Evolutionary conservation across 2,797 vertebrate genomes (phyloP).

Genomic region (Botia kubotai): DNA sequence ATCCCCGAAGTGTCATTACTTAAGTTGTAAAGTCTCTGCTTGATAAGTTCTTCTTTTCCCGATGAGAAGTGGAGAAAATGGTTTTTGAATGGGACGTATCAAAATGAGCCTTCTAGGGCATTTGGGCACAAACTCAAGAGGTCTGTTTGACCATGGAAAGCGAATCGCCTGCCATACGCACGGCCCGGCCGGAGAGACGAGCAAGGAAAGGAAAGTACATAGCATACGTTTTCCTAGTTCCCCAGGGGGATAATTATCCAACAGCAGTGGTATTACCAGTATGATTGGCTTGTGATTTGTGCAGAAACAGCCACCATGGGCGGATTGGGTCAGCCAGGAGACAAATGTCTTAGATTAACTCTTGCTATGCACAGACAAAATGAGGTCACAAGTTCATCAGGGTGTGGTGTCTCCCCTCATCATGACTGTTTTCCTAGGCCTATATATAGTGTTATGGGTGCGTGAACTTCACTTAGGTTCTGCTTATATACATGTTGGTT

Average conservation of each 20-base stretch:
- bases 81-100: conserved; percentile 30
- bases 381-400: conserved; percentile 72
- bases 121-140: conserved; percentile 11
- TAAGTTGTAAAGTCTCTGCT: conserved; percentile 38
- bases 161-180: neutral
- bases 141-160: conserved; percentile 19
- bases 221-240: conserved; percentile 64
- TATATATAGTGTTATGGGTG: neutral
- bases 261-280: conserved; percentile 76
- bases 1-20: conserved; percentile 46
- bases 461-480: neutral
- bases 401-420: conserved; percentile 31
- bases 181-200: neutral
- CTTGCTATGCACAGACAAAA: conserved; percentile 56
- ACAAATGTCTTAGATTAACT: conserved; percentile 73
- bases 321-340: conserved; percentile 57
- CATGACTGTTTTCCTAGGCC: neutral
- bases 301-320: conserved; percentile 70
- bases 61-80: conserved; percentile 11
- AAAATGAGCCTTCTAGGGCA: conserved; percentile 35
- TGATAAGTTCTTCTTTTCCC: conserved; percentile 40
- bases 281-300: conserved; percentile 74
- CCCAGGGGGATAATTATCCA: conserved; percentile 80
- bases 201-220: conserved; percentile 27
- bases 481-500: too few relatives aligned